Evolutionary conservation across 2,113 vertebrate genomes (phyloP).

Genomic region (Laterallus jamaicensis): DNA sequence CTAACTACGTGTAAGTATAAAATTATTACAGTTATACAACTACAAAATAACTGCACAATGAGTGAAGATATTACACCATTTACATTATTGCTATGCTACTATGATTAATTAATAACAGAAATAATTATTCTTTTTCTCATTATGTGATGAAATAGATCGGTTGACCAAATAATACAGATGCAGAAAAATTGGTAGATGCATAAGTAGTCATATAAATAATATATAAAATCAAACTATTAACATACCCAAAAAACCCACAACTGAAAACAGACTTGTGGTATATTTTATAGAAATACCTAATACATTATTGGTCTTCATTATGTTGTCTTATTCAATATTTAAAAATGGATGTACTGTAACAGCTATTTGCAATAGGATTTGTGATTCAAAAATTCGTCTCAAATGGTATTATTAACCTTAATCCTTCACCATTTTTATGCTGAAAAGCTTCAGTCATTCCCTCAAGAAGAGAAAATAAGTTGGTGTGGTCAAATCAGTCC

Average conservation of each 20-base stretch:
- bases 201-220: not conserved
- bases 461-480: not conserved
- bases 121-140: not conserved
- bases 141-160: too few species aligned
- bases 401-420: not conserved
- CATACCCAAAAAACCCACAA: not conserved
- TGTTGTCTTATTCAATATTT: not conserved
- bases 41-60: not conserved
- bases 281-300: not conserved
- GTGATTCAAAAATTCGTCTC: not conserved
- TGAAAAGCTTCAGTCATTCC: not conserved
- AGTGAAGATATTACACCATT: not conserved
- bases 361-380: not conserved
- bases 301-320: not conserved
- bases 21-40: not conserved
- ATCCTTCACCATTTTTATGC: not conserved
- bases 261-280: not conserved
- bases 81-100: not conserved
- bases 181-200: not conserved
- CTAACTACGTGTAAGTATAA: not conserved
- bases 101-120: not conserved
- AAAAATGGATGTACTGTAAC: not conserved
- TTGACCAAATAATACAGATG: not conserved
- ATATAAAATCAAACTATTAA: not conserved
- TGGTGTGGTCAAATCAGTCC: not conserved